Percentiles rank a stretch among this genome's conserved stretches.
Conservation (phyloP, 2,113 vertebrate species). For the Alexandromys fortis region DNA sequence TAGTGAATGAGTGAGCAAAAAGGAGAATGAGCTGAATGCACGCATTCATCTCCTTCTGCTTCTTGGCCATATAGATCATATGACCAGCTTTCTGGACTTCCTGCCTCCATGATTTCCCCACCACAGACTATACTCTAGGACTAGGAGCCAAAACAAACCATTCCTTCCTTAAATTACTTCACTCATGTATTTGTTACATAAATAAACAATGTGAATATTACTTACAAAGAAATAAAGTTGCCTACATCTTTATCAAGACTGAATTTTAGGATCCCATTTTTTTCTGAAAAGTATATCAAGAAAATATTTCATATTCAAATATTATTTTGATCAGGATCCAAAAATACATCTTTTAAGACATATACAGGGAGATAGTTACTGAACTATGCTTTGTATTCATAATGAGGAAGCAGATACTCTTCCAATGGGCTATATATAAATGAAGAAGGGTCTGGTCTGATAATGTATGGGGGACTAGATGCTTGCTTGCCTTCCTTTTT, state of each 20-base stretch:
- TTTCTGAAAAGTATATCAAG: slow-evolving; percentile 11
- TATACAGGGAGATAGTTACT: slow-evolving; percentile 81
- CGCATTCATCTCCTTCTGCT: background rate
- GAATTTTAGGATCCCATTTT: slow-evolving; percentile 66
- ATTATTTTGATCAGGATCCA: slow-evolving; percentile 60
- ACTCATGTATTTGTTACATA: background rate
- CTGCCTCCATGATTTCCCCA: background rate
- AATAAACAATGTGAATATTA: background rate
- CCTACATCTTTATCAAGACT: slow-evolving; percentile 53
- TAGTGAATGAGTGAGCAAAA: background rate
- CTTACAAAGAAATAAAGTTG: slow-evolving; percentile 56
- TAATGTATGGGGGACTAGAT: slow-evolving; percentile 62
- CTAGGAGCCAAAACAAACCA: background rate
- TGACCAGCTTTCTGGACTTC: background rate
- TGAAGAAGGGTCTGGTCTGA: slow-evolving; percentile 77
- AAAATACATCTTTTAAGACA: slow-evolving; percentile 76
- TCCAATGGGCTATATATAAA: slow-evolving; percentile 81
- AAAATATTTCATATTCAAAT: slow-evolving; percentile 5
- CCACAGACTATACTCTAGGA: background rate
- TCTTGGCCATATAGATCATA: background rate
- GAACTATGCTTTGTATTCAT: slow-evolving; percentile 78
- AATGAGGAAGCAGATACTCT: slow-evolving; percentile 73
- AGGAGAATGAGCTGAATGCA: background rate
- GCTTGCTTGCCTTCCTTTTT: slow-evolving; percentile 71
- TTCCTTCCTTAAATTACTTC: background rate